Evolutionary conservation across 2,888 invertebrate species (phyloP), one percentile per base, ranked within the genome.

Genomic region (Hyles lineata): DNA sequence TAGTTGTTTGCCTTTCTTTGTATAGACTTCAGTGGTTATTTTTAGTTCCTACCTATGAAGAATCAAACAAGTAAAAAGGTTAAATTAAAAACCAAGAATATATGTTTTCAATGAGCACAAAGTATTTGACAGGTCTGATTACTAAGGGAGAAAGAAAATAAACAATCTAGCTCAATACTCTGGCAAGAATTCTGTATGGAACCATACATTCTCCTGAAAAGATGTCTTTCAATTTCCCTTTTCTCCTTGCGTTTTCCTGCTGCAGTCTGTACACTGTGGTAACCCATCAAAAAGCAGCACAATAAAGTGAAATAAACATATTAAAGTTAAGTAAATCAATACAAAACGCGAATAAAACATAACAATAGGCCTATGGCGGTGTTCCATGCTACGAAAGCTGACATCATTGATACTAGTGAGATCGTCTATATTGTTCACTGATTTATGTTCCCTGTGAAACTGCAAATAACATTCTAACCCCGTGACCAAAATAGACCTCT

Each of bases 161-260:
- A 88, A 89, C 76, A 84, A 84, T 86, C 93, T 94, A 94, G 93
- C 93, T 88, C 83, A 89, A 90, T 92, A 93, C 91, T 88, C 89
- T 90, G 89, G 88, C 89, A 92, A 90, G 84, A 91, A 91, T 89
- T 92, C 87, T 89, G 89, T 86, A 87, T 86, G 84, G 95, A 96
- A 96, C 96, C 96, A 97, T 97, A 95, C 97, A 96, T 96, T 97
- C 97, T 92, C 97, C 96, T 91, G 97, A 96, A 96, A 97, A 97
- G 95, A 97, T 96, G 96, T 97, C 97, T 96, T 97, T 97, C 95
- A 97, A 96, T 96, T 97, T 97, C 94, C 96, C 96, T 95, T 97
- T 97, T 96, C 97, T 96, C 96, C 97, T 97, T 92, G 96, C 96
- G 89, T 95, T 95, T 94, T 97, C 96, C 94, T 97, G 96, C 93